Conservation (phyloP, 2,797 vertebrate species). For the Rousettus madagascariensis region DNA sequence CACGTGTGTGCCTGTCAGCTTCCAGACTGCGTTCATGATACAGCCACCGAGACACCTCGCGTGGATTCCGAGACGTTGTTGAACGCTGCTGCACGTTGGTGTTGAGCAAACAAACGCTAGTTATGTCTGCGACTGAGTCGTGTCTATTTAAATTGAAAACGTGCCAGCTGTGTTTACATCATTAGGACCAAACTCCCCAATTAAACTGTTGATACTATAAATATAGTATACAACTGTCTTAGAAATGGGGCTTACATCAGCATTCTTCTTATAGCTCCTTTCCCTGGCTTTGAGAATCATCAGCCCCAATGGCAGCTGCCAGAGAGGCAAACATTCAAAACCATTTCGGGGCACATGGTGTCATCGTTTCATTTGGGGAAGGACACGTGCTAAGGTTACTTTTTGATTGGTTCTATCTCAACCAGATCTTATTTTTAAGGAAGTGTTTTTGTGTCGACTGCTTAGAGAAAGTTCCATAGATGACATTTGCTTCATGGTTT, state of each 20-base stretch:
- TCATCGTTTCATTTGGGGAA: constrained; percentile 2
- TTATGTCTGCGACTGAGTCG: constrained; percentile 55
- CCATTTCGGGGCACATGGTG: background rate
- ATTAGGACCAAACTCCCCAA: constrained; percentile 76
- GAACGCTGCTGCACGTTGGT: background rate
- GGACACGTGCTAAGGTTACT: background rate
- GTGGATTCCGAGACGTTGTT: background rate
- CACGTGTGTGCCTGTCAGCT: background rate
- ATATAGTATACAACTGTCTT: constrained; percentile 72
- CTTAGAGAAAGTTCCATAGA: background rate
- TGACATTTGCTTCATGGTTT: constrained; percentile 12
- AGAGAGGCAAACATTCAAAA: background rate
- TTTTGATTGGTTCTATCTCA: background rate
- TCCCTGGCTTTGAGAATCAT: background rate
- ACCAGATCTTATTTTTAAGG: constrained; percentile 35
- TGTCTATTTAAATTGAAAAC: constrained; percentile 74
- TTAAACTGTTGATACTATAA: constrained; percentile 77
- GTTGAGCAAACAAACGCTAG: constrained; percentile 62
- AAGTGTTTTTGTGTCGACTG: constrained; percentile 13
- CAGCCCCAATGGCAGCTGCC: background rate
- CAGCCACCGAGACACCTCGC: background rate
- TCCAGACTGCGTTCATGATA: background rate
- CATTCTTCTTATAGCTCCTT: constrained; percentile 33
- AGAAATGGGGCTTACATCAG: constrained; percentile 41
- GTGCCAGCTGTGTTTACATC: constrained; percentile 79